Evolutionary conservation across 2,797 vertebrate species (phyloP), one percentile per base, ranked within the genome.

Genomic region (Chaetophractus vellerosus): DNA sequence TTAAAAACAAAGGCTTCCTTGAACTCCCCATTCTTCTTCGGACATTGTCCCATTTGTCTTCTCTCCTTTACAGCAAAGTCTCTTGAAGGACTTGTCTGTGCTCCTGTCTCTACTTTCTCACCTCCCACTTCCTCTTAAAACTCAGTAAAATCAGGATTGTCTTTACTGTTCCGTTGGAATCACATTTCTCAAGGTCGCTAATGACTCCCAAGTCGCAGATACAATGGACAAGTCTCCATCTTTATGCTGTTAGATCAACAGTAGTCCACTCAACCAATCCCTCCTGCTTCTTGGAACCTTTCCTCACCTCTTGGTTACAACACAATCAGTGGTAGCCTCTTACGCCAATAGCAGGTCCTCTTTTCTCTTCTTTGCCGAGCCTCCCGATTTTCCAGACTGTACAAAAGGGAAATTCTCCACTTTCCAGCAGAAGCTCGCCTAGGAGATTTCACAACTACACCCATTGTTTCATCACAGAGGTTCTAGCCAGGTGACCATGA

Each of bases 251-350:
- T 21, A 36, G 36, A 19, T 33, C 26, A 24, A 24, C 31, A 38
- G 41, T 21, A 50, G 14, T 5, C 28, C 31, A 38, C 6, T 55
- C 48, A 2, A 0, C 31, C 0, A 2, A 36, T 1, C 11, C 14
- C 18, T 69, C 48, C 55, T 3, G 9, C 3, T 74, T 41, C 55
- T 76, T 80, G 38, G n/a, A 33, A 71, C 6, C 68, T 24, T 26
- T 45, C 41, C 59, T 64, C 38, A 36, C 8, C 6, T 41, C 23
- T 15, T 5, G 14, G 16, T 69, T 57, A 36, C n/a, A 63, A 52
- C 4, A 2, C 3, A 2, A 82, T 38, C 31, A n/a, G 50, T 36
- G 63, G 50, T 7, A 24, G 18, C 26, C 33, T 86, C 69, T 74
- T 38, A 33, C 61, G 38, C 38, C 38, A 50, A n/a, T 24, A 10